Evolutionary conservation across 2,797 vertebrate species (phyloP).

Genomic region (Enteromius thamalakanensis): DNA sequence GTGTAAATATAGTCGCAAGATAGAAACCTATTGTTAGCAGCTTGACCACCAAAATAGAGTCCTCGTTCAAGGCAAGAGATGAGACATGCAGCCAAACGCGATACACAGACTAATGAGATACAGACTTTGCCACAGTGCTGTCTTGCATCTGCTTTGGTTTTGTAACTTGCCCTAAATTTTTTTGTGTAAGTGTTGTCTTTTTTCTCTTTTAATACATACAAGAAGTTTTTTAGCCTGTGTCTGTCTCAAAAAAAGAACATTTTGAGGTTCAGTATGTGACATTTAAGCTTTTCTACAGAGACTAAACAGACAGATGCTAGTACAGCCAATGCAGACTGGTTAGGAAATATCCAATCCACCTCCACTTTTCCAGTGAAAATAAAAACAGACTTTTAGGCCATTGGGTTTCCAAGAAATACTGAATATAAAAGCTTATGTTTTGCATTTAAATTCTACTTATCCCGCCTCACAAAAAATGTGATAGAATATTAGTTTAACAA

Average conservation of each 20-base stretch:
- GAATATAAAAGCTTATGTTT: conserved; percentile 37
- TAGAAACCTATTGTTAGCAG: conserved; percentile 66
- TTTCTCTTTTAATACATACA: not conserved
- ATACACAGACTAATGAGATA: conserved; percentile 29
- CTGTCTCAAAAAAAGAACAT: not conserved
- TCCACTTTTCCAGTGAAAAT: conserved; percentile 24
- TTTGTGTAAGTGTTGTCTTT: conserved; percentile 11
- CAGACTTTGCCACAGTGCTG: conserved; percentile 35
- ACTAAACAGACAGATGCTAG: conserved; percentile 17
- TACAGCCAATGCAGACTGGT: conserved; percentile 44
- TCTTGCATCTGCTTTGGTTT: conserved; percentile 62
- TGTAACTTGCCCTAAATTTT: conserved; percentile 53
- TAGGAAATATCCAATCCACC: conserved; percentile 56
- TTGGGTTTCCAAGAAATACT: conserved; percentile 50
- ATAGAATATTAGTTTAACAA: not conserved
- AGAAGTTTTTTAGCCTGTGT: not conserved
- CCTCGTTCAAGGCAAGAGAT: not conserved
- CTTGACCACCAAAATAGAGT: conserved; percentile 58
- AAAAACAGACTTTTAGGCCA: conserved; percentile 16
- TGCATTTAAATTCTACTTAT: not conserved
- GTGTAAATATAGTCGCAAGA: conserved; percentile 58
- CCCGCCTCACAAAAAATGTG: not conserved
- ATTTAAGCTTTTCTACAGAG: not conserved
- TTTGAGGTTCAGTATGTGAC: not conserved
- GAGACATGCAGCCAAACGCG: conserved; percentile 5